Conservation (phyloP, 1,140 invertebrate species). For the Rhizoglyphus robini region DNA sequence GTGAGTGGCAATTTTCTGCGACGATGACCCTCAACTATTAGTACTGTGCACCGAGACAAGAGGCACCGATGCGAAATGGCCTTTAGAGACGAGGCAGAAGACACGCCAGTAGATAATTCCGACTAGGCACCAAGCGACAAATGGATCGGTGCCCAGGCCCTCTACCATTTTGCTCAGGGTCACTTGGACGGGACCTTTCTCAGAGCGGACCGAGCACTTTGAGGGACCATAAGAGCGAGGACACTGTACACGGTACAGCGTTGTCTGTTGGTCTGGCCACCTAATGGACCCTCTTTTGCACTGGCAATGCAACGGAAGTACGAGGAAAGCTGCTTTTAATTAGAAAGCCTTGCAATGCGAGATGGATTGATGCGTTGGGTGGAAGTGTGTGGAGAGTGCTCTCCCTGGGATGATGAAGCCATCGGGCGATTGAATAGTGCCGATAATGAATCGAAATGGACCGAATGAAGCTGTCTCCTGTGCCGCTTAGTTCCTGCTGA, state of each 20-base stretch:
- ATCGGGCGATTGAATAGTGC: background rate
- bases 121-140: no score
- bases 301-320: constrained; percentile 1
- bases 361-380: constrained; percentile 6
- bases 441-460: constrained; percentile 15
- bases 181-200: no score
- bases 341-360: constrained; percentile 2
- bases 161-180: no score
- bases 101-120: no score
- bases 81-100: no score
- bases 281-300: background rate
- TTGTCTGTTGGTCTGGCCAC: background rate
- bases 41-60: no score
- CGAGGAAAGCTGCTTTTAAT: constrained; percentile 14
- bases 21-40: background rate
- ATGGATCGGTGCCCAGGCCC: no score
- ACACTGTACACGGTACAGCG: no score
- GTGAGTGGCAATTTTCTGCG: background rate
- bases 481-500: background rate
- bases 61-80: no score
- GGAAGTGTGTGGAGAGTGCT: background rate
- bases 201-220: no score
- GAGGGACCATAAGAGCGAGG: no score
- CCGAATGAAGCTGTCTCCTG: constrained; percentile 8
- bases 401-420: background rate